Evolutionary conservation across 2,113 vertebrate species (phyloP), one percentile per base, ranked within the genome.

Genomic region (Himantopus leucocephalus): DNA sequence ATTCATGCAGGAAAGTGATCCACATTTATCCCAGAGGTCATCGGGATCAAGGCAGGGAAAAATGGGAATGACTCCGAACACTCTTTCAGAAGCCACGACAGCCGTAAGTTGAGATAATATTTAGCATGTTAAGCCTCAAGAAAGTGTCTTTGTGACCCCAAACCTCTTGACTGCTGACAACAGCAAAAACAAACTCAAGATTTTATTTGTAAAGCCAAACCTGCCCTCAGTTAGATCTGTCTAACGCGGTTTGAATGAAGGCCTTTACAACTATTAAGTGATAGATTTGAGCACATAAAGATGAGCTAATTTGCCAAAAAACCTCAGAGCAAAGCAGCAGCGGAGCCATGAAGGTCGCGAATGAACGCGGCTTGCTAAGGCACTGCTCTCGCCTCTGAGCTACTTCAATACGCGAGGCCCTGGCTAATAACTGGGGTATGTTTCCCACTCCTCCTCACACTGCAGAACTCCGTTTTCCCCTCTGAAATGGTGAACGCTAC

Each of bases 261-360:
- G 21, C 20, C 76, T 94, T 53, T 20, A 59, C 60, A 85, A 55
- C 24, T 27, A 56, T 22, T 4, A 41, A 73, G 41, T 39, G 67
- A 56, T 1, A 73, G 50, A 79, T 64, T 72, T 3, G 34, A 74
- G 81, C 56, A 60, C 60, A 43, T 21, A 55, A 41, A 45, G 22
- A 17, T 11, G 37, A 62, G 32, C 0, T n/a, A 15, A 35, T 55
- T 52, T 82, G 73, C 47, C 62, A 74, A 19, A 48, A 12, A 10
- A 2, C 8, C 24, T 30, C 45, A 1, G 58, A 50, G 88, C 9
- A 1, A 23, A 45, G 71, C 0, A 45, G 62, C 27, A 76, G 55
- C 4, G 0, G 58, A 4, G 10, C 72, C 34, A 9, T 1, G 64
- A 71, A 48, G 3, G 1, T 0, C 10, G n/a, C 2, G 27, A 11